Evolutionary conservation across 2,888 invertebrate genomes (phyloP), one percentile per base, ranked within the genome.

Genomic region (Eristalis pertinax): DNA sequence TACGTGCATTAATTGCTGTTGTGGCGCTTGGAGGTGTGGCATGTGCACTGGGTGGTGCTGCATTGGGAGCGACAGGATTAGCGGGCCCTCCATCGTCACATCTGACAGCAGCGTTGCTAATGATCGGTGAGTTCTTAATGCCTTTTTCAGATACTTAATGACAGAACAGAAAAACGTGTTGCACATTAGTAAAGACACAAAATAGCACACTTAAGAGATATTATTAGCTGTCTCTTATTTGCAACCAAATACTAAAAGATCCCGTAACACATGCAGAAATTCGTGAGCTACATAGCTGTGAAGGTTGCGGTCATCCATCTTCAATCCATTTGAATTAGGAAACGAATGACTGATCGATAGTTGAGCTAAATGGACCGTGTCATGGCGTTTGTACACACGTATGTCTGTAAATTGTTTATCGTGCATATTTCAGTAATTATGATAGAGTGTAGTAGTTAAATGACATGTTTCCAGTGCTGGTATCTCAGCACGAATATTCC

Each of bases 11-110:
- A 83, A 93, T 93, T 78, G 93, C 93, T 63, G 92, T 93, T 35
- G 93, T 93, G 24, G 93, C 93, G 22, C 89, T 93, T 65, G 93
- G 93, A 72, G 93, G 93, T 84, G 91, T 93, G 43, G 93, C 93
- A 24, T 93, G 93, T 90, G 93, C 93, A 86, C 89, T 93, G 35
- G 93, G 93, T 84, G 93, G 93, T 80, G 93, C 93, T 72, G 93
- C 93, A 19, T 82, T 93, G 88, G 93, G 93, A 50, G 93, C 93
- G 83, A 93, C 93, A 13, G 93, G 93, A 22, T 90, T 93, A 73
- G 92, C 93, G 11, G 93, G 93, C 29, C 93, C 93, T 63, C 93
- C 93, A n/a, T 92, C 92, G 74, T 93, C 93, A 41, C 93, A 93
- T 89, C 89, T 93, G 58, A 93, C 93, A 29, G 93, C 93, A 35